A percentile compares a stretch with the other conserved stretches of the same genome.
These are phyloP conservation scores for Caenorhabditis imperialis DNA, from an alignment of 2,888 invertebrate genomes.

Conservation along the genomic window DNA sequence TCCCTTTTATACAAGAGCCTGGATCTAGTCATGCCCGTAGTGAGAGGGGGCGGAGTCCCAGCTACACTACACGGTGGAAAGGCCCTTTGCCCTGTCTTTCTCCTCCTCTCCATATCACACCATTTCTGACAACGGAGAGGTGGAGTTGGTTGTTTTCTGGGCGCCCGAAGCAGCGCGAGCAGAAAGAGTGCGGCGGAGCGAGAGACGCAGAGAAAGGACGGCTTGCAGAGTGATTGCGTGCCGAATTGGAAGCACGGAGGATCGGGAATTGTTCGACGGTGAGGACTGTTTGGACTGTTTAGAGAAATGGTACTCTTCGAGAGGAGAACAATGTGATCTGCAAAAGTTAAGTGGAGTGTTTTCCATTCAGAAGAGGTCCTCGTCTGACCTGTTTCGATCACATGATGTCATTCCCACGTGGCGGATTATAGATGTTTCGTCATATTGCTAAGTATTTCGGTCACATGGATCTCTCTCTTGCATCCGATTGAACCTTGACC, in stretches of 20 bases:
- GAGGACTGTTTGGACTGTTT: constrained; percentile 6
- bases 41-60: constrained; percentile 33
- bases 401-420: too few relatives aligned
- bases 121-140: constrained; percentile 28
- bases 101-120: constrained; percentile 24
- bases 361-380: too few relatives aligned
- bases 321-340: too few relatives aligned
- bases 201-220: constrained; percentile 19
- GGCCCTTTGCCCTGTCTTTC: constrained; percentile 41
- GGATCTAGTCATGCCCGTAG: constrained; percentile 33
- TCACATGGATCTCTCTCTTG: too few relatives aligned
- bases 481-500: too few relatives aligned
- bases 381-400: too few relatives aligned
- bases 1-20: constrained; percentile 37
- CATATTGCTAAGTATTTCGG: too few relatives aligned
- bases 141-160: constrained; percentile 49
- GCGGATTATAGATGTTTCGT: too few relatives aligned
- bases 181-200: constrained; percentile 4
- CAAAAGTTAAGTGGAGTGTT: too few relatives aligned
- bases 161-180: constrained; percentile 7
- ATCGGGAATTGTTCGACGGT: constrained; percentile 4
- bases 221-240: constrained; percentile 43
- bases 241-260: constrained; percentile 30
- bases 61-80: constrained; percentile 37
- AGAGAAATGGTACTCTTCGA: too few relatives aligned